Percentiles rank a stretch among this genome's conserved stretches.
These are phyloP conservation scores for Tetraodon nigroviridis DNA, from an alignment of 2,113 vertebrate species.

Conservation along the genomic window DNA sequence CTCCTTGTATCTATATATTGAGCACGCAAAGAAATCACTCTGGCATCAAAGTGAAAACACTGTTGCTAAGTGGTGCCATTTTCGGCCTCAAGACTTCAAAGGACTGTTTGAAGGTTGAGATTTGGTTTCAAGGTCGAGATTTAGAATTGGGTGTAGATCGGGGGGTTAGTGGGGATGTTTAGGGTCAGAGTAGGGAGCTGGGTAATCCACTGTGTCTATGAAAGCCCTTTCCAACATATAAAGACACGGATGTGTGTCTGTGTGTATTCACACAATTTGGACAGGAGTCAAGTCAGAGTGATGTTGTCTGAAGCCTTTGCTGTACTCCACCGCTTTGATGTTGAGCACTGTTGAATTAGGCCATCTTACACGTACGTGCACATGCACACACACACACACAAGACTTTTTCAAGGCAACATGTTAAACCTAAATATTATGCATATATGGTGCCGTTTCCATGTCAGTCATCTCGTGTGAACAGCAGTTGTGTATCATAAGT, in stretches of 20 bases:
- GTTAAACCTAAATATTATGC: constrained; percentile 4
- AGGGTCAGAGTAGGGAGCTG: no score
- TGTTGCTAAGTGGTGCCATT: no score
- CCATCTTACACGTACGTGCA: constrained; percentile 58
- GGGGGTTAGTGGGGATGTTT: neutral
- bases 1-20: no score
- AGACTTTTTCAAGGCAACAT: constrained; percentile 6
- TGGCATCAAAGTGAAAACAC: no score
- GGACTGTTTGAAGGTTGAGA: no score
- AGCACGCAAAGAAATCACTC: no score
- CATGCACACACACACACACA: constrained; percentile 47
- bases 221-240: no score
- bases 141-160: neutral
- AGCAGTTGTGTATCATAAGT: constrained; percentile 21
- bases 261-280: constrained; percentile 14
- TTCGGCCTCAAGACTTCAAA: no score
- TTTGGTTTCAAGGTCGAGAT: no score
- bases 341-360: constrained; percentile 71
- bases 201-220: no score
- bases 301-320: constrained; percentile 59
- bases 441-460: constrained; percentile 5
- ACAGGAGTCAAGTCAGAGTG: constrained; percentile 63
- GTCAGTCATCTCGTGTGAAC: neutral
- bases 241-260: neutral
- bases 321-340: constrained; percentile 71